Conservation (phyloP, 2,113 vertebrate genomes). For the Pseudois nayaur region DNA sequence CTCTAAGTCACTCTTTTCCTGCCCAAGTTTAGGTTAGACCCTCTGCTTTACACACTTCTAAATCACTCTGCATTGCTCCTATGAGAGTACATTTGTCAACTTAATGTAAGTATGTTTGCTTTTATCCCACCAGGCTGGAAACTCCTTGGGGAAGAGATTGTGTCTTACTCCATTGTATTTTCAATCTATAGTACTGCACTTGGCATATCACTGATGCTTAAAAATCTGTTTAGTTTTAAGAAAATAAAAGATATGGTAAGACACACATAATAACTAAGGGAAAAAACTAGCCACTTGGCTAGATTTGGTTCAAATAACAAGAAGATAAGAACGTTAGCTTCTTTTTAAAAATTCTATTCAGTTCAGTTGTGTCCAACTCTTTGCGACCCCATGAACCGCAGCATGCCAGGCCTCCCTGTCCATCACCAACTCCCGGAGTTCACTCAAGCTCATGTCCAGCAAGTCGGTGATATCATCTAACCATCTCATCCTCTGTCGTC, state of each 20-base stretch:
- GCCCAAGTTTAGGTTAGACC: background rate
- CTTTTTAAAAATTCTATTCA: background rate
- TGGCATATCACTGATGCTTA: background rate
- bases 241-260: slow-evolving; percentile 19
- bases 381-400: fast-evolving
- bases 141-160: background rate
- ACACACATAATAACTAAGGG: background rate
- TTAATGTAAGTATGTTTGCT: background rate
- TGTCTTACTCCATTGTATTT: background rate
- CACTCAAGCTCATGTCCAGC: background rate
- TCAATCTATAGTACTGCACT: background rate
- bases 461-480: background rate
- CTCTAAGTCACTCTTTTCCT: background rate
- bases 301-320: background rate
- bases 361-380: background rate
- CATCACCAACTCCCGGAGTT: background rate
- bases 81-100: background rate
- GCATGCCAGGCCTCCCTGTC: background rate
- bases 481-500: background rate
- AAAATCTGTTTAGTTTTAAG: background rate
- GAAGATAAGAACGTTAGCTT: background rate
- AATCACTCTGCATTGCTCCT: background rate
- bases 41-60: background rate
- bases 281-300: background rate
- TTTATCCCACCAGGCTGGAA: background rate